Conservation (phyloP, 2,113 vertebrate genomes). For the Chaetops frenatus region DNA sequence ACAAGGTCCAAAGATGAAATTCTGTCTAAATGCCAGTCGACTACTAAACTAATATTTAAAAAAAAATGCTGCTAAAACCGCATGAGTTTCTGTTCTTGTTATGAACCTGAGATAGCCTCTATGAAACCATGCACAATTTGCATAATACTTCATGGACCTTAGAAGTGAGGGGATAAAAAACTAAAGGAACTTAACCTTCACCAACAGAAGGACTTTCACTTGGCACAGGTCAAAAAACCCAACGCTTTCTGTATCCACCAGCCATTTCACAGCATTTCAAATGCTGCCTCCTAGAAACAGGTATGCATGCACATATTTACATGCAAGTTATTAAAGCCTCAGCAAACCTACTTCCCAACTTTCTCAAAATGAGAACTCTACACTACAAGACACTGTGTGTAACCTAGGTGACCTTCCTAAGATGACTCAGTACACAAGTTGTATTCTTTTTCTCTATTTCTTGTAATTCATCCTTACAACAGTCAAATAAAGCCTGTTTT, state of each 20-base stretch:
- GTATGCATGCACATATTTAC: neutral
- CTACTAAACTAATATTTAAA: neutral
- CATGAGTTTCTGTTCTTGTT: neutral
- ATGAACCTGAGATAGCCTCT: neutral
- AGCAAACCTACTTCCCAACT: neutral
- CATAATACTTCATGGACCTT: neutral
- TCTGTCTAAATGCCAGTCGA: neutral
- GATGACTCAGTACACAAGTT: rapidly evolving
- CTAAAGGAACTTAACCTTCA: neutral
- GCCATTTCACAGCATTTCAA: neutral
- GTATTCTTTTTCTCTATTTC: neutral
- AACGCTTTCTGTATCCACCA: neutral
- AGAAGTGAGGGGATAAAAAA: neutral
- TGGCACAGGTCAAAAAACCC: neutral
- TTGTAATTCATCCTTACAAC: neutral
- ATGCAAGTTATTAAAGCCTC: neutral
- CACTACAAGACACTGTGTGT: rapidly evolving
- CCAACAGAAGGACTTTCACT: neutral
- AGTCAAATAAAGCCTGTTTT: neutral
- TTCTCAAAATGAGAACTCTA: neutral
- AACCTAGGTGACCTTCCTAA: neutral
- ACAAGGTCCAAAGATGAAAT: neutral
- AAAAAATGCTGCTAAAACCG: neutral
- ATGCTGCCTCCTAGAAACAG: neutral
- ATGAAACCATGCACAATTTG: neutral